A percentile compares a stretch with the other conserved stretches of the same genome.
Conservation (phyloP, 2,888 invertebrate genomes). For the Sarcophaga variegata region DNA sequence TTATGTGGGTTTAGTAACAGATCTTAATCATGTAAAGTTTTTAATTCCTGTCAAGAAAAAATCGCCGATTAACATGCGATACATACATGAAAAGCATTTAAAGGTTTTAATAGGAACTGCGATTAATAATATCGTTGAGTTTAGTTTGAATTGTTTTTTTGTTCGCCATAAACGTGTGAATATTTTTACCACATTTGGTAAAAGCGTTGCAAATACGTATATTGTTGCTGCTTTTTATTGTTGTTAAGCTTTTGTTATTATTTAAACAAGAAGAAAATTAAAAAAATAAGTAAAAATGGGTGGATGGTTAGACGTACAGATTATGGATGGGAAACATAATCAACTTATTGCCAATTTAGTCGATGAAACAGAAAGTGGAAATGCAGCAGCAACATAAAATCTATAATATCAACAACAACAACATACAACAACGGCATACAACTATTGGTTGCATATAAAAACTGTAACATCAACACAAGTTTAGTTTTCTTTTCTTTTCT, state of each 20-base stretch:
- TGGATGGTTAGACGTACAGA: neutral
- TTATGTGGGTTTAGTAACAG: neutral
- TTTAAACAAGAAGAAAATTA: neutral
- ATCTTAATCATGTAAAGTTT: neutral
- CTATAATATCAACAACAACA: constrained; percentile 9
- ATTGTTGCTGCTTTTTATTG: neutral
- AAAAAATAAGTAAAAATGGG: neutral
- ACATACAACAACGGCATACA: neutral
- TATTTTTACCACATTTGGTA: constrained; percentile 52
- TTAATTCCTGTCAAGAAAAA: neutral
- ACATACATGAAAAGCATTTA: neutral
- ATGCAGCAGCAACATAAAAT: constrained; percentile 7
- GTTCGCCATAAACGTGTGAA: constrained; percentile 35
- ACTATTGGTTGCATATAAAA: constrained; percentile 31
- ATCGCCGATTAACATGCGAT: neutral
- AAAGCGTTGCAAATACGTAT: constrained; percentile 50
- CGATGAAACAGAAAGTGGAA: constrained; percentile 41
- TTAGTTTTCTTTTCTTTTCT: constrained; percentile 22
- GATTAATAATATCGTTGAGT: neutral
- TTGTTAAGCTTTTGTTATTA: neutral
- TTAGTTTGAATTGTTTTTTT: neutral
- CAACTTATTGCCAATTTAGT: constrained; percentile 15
- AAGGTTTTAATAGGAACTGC: neutral
- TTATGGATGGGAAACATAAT: constrained; percentile 33
- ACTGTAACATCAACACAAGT: constrained; percentile 51